phyloP scores from a whole-genome alignment of 2,113 vertebrate genomes.

The Odontesthes bonariensis region DNA sequence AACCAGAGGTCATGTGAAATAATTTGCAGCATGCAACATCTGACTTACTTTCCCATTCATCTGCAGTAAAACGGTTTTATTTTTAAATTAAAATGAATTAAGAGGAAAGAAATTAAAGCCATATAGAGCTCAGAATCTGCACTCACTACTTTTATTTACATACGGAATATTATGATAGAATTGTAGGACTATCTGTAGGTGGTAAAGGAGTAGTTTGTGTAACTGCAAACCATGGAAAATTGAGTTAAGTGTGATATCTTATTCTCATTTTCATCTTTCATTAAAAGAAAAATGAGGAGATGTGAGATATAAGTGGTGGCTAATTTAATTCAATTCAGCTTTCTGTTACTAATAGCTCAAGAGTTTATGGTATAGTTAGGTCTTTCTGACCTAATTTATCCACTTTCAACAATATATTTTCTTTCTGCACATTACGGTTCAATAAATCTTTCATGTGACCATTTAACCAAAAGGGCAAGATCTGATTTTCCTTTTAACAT shows the following conservation, averaged over 20 bases:
- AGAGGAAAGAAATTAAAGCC: not conserved
- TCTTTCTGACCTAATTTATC: not conserved
- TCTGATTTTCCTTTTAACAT: not conserved
- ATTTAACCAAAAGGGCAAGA: not conserved
- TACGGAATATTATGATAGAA: not conserved
- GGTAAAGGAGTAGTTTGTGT: not conserved
- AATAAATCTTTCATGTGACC: not conserved
- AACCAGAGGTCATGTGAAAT: conserved; percentile 73
- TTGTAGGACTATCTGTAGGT: not conserved
- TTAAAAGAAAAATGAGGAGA: not conserved
- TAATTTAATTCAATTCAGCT: not conserved
- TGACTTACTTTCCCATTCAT: conserved; percentile 49
- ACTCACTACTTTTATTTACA: not conserved
- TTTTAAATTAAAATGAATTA: not conserved
- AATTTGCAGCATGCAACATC: conserved; percentile 29
- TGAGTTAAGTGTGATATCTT: not conserved
- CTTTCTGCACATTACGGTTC: not conserved
- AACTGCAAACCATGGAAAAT: not conserved
- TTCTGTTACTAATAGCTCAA: not conserved
- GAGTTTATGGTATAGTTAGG: too few relatives aligned
- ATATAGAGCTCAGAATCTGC: not conserved
- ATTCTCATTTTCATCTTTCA: conserved; percentile 4
- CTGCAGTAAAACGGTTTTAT: conserved; percentile 25
- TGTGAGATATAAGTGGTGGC: not conserved
- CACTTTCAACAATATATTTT: not conserved